phyloP scores from a whole-genome alignment of 2,113 vertebrate species.

The Pandion haliaetus region DNA sequence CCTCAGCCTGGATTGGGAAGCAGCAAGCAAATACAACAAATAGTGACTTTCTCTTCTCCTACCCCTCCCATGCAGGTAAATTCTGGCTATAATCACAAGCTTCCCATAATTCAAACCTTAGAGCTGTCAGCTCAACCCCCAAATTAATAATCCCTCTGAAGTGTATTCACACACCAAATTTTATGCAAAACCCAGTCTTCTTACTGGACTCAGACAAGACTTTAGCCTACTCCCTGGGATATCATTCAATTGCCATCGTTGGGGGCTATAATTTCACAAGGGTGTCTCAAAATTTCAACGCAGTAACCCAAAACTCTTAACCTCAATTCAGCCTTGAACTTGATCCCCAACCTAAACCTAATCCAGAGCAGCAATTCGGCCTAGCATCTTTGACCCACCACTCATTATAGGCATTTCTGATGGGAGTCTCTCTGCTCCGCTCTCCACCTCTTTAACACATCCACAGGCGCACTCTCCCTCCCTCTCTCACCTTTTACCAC shows the following conservation, averaged over 20 bases:
- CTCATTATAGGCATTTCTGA: background rate
- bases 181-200: background rate
- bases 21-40: background rate
- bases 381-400: background rate
- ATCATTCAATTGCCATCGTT: background rate
- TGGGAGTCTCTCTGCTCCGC: background rate
- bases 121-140: background rate
- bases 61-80: background rate
- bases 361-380: background rate
- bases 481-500: background rate
- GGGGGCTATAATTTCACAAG: constrained; percentile 19
- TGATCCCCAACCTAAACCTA: background rate
- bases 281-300: constrained; percentile 27
- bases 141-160: background rate
- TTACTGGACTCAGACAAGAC: background rate
- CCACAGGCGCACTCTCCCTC: background rate
- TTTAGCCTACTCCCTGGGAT: background rate
- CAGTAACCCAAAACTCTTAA: constrained; percentile 14
- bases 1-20: background rate
- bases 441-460: background rate
- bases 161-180: background rate
- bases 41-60: background rate
- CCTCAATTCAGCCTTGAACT: constrained; percentile 29
- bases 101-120: background rate
- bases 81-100: background rate